Conservation (phyloP, 2,888 invertebrate species). For the Apodemia duryi region DNA sequence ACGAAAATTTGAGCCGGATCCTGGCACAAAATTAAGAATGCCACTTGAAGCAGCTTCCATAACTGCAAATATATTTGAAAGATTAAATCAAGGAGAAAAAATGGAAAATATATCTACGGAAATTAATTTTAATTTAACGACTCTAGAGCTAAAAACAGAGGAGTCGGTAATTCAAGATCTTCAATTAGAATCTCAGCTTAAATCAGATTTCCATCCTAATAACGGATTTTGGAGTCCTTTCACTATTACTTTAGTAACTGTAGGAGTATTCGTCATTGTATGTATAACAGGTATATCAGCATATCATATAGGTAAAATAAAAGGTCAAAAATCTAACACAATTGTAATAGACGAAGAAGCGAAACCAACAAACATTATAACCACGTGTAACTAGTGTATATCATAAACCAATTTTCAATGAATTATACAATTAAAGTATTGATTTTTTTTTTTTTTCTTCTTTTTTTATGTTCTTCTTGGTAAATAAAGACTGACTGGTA, state of each 20-base stretch:
- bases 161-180: conserved; percentile 52
- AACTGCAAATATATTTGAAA: conserved; percentile 16
- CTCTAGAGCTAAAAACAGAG: conserved; percentile 33
- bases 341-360: conserved; percentile 27
- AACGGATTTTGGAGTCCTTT: conserved; percentile 36
- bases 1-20: conserved; percentile 13
- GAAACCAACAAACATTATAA: conserved; percentile 33
- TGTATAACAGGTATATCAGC: conserved; percentile 33
- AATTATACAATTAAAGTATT: neutral
- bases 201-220: conserved; percentile 48
- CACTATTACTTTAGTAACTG: conserved; percentile 37
- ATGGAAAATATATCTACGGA: neutral
- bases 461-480: too few species aligned
- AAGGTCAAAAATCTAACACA: conserved; percentile 20
- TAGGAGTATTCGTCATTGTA: conserved; percentile 32
- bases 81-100: conserved; percentile 41
- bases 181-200: conserved; percentile 36
- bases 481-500: too few species aligned
- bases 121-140: neutral
- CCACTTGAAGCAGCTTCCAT: neutral
- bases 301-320: conserved; percentile 38
- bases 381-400: conserved; percentile 27
- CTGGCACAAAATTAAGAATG: conserved; percentile 22
- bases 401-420: conserved; percentile 17
- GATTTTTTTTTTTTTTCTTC: too few species aligned